Base-by-base conservation (phyloP, 2,888 invertebrate species). In the Tuberolachnus salignus region DNA sequence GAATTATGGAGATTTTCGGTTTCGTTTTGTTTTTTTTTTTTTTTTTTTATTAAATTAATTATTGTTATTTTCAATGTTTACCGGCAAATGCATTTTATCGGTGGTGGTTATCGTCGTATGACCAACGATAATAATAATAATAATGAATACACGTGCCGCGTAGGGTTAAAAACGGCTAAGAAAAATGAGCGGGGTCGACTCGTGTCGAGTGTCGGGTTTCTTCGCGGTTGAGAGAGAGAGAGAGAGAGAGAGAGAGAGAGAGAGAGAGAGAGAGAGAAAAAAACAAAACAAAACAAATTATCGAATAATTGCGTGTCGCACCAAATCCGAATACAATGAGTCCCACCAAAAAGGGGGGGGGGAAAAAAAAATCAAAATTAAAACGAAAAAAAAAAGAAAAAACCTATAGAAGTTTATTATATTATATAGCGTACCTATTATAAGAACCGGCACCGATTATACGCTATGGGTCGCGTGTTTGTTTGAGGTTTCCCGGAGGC, bases 151-250 rank as follows among this genome's bases (percentile, higher is more conserved):
- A n/a, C 11, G 21, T n/a, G n/a, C 44, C 44, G 23, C 46, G 64
- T 44, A 70, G 49, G 59, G 23, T 70, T 44, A 46, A 66, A n/a
- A 74, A 66, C 44, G 16, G 21, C 44, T 19, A 23, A 53, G 42
- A 67, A 61, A 57, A 57, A 75, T 19, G 46, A 75, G 46, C 26
- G 44, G n/a, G 55, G 55, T 75, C 75, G 66, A 66, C 66, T 26
- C n/a, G 55, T 67, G 75, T 75, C 55, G 46, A 51, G 72, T 61
- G 72, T 72, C 72, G 49, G 19, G 61, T 72, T 72, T 72, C 72
- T 49, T 72, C 61, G 72, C 61, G 49, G 59, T 61, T 11, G 34
- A 13, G 44, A 61, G 42, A 63, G 23, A 59, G 26, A 34, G 23
- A 55, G 21, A 21, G 23, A n/a, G n/a, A n/a, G n/a, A n/a, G n/a